Evolutionary conservation across 2,888 invertebrate genomes (phyloP).

Genomic region (Hydropsyche betteni): DNA sequence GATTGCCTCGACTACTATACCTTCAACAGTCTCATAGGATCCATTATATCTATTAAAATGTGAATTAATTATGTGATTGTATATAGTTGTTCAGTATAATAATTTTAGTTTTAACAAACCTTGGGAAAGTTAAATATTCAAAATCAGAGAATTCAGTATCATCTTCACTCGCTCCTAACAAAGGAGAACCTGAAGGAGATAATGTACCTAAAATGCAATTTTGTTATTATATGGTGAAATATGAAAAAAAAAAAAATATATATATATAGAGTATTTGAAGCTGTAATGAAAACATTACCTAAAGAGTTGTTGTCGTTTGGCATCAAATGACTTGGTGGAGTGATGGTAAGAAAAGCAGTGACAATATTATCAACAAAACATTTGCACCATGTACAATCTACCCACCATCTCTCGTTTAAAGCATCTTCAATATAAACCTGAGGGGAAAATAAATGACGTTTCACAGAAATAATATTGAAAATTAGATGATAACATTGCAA

Average conservation of each 20-base stretch:
- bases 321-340: slow-evolving; percentile 75
- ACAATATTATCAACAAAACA: slow-evolving; percentile 91
- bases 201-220: slow-evolving; percentile 60
- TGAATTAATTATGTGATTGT: slow-evolving; percentile 13
- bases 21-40: slow-evolving; percentile 75
- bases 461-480: slow-evolving; percentile 26
- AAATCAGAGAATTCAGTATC: slow-evolving; percentile 70
- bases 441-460: slow-evolving; percentile 51
- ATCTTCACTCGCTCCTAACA: slow-evolving; percentile 66
- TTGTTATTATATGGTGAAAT: neutral
- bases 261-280: too few species aligned
- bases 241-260: neutral
- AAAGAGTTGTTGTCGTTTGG: slow-evolving; percentile 67
- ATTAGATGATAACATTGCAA: slow-evolving; percentile 28
- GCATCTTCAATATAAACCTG: slow-evolving; percentile 94
- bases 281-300: slow-evolving; percentile 54
- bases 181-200: slow-evolving; percentile 65
- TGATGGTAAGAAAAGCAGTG: slow-evolving; percentile 83
- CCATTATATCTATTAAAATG: slow-evolving; percentile 59
- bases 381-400: slow-evolving; percentile 90
- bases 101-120: slow-evolving; percentile 54
- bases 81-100: slow-evolving; percentile 11
- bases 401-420: slow-evolving; percentile 91
- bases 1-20: slow-evolving; percentile 84
- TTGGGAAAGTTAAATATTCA: slow-evolving; percentile 63